Base-by-base conservation (phyloP, 2,797 vertebrate genomes). In the Psittacula echo region DNA sequence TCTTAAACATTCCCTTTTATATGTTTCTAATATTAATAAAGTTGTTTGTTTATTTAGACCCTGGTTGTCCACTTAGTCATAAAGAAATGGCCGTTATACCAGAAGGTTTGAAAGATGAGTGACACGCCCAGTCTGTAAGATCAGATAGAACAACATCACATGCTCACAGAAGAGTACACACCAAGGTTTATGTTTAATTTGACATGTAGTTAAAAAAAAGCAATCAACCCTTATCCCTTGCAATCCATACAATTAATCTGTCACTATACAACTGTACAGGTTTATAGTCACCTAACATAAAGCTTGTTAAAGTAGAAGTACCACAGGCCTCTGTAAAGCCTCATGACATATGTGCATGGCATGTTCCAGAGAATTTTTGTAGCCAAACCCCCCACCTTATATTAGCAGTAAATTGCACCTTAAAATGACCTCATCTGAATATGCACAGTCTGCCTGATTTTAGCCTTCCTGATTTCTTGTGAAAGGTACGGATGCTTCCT, bases 351-450 rank as follows among this genome's bases (percentile, higher is more conserved):
- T 18, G 7, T 45, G 7, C 10, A 12, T 76, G 42, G 17, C 51
- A 16, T 70, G 15, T 88, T 88, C 68, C 50, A 60, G 54, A 70
- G 37, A 24, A 22, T 53, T 83, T 70, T 64, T 51, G n/a, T 76
- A 66, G 37, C 4, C 16, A 30, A 21, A 82, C 64, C 3, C 0
- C 2, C 8, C 2, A 68, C n/a, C 21, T 8, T n/a, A 9, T 45
- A 27, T 75, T 72, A 90, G 50, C 37, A 64, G 37, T 72, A 60
- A 75, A 44, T 65, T 56, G 5, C 20, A 75, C 16, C 48, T 27
- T 68, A 17, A 60, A 90, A 44, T 23, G 37, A 14, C 27, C 45
- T 79, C 19, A 41, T 82, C 60, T 85, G 32, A 47, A 42, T 72
- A 32, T 1, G 1, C 4, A 0, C 5, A 10, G n/a, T 68, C 18